Evolutionary conservation across 2,888 invertebrate genomes (phyloP), one percentile per base, ranked within the genome.

Genomic region (Adelphocoris suturalis): DNA sequence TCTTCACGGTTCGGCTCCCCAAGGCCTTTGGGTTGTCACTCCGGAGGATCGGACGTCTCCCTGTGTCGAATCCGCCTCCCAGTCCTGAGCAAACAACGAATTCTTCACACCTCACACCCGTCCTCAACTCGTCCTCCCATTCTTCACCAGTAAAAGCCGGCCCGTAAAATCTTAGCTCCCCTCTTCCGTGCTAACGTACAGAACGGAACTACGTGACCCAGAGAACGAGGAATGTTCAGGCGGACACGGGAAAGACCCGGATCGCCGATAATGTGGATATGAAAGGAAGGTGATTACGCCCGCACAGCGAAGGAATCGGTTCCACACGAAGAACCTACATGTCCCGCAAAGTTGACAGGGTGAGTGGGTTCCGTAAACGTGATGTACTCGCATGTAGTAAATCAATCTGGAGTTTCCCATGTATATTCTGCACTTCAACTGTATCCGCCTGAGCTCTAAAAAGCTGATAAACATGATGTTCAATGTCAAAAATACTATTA

Each of bases 81-180:
- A 27, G 19, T n/a, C 82, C 82, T 82, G 47, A 82, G 82, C 82
- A 82, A 82, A 82, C 82, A 82, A 82, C 82, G 82, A 47, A 82
- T 82, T 82, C 27, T 82, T 82, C 82, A 82, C 82, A 82, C 82
- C 82, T 82, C 27, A 47, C 78, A 68, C 68, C 68, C 23, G 23
- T 23, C 68, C 52, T 52, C 52, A 52, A 52, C 52, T 16, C 52
- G 61, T 61, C 68, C 2, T 68, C 68, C n/a, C 68, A 19, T 68
- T 27, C 57, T 68, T 68, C 68, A 19, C 27, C 13, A 23, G 68
- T 68, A 68, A 68, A 68, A 68, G 27, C 57, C 57, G 68, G 23
- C 16, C 52, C 68, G 68, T 68, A 68, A 68, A 68, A 68, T 68
- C 68, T 23, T 19, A 0, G n/a, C 16, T n/a, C 16, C 37, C 37